Conservation (phyloP, 2,888 invertebrate genomes). For the Mythimna lalbum region DNA sequence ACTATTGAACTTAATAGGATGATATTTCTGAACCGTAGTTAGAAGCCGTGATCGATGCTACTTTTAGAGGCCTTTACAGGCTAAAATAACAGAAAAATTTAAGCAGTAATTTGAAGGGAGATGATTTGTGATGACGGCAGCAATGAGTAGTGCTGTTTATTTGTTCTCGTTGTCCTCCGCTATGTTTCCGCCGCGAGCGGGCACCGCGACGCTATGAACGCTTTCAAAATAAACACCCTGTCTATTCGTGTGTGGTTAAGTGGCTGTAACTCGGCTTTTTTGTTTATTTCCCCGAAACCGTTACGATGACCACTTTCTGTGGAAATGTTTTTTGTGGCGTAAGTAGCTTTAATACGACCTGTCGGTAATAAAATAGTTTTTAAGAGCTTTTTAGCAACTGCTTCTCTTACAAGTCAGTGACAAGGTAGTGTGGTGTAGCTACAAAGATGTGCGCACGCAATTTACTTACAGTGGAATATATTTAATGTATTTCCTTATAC, state of each 20-base stretch:
- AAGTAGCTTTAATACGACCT: conserved; percentile 36
- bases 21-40: not conserved
- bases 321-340: conserved; percentile 56
- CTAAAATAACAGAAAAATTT: not conserved
- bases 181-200: conserved; percentile 40
- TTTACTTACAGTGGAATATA: not conserved
- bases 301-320: conserved; percentile 70
- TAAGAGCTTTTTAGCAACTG: conserved; percentile 8
- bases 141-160: conserved; percentile 46
- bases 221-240: conserved; percentile 81
- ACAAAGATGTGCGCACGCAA: not conserved
- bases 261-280: conserved; percentile 75
- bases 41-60: not conserved
- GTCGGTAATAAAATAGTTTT: conserved; percentile 26
- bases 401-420: not conserved
- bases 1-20: not conserved
- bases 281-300: conserved; percentile 75
- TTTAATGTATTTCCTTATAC: no score
- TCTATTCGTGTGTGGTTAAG: conserved; percentile 78
- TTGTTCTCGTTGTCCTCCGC: conserved; percentile 60
- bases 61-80: not conserved
- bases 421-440: not conserved
- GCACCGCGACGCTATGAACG: conserved; percentile 67
- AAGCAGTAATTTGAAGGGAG: not conserved
- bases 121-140: conserved; percentile 31